Percentiles rank a stretch among this genome's conserved stretches.
phyloP scores from a whole-genome alignment of 2,113 vertebrate species.

The Megaleporinus macrocephalus region DNA sequence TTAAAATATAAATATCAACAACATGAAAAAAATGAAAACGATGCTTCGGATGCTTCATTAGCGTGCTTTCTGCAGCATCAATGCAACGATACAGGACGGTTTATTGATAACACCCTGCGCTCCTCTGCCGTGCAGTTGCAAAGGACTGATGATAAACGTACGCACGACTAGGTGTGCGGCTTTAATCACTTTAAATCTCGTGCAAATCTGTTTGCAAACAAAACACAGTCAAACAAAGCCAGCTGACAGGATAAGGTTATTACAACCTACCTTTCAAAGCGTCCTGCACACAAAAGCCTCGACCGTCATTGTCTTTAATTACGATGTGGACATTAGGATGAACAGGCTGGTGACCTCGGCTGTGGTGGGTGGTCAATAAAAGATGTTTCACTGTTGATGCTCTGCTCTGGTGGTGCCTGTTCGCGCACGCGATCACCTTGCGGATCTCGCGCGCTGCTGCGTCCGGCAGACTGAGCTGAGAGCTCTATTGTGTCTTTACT shows the following conservation, averaged over 20 bases:
- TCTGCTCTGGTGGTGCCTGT: background rate
- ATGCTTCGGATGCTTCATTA: background rate
- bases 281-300: conserved; percentile 40
- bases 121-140: background rate
- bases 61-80: background rate
- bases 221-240: background rate
- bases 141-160: background rate
- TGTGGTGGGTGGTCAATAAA: background rate
- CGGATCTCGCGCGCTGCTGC: conserved; percentile 51
- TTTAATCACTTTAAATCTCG: background rate
- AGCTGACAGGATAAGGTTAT: conserved; percentile 1
- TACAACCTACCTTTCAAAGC: conserved; percentile 60
- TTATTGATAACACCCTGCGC: background rate
- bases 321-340: background rate
- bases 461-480: background rate
- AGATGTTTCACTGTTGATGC: conserved; percentile 15
- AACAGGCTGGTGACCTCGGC: background rate
- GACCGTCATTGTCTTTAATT: conserved; percentile 55
- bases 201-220: background rate
- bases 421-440: conserved; percentile 1
- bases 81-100: background rate
- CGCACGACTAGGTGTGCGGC: background rate
- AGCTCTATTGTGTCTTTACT: conserved; percentile 19
- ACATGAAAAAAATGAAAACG: background rate
- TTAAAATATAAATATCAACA: conserved; percentile 9